Conservation (phyloP, 2,888 invertebrate species). For the Frankliniella fusca region DNA sequence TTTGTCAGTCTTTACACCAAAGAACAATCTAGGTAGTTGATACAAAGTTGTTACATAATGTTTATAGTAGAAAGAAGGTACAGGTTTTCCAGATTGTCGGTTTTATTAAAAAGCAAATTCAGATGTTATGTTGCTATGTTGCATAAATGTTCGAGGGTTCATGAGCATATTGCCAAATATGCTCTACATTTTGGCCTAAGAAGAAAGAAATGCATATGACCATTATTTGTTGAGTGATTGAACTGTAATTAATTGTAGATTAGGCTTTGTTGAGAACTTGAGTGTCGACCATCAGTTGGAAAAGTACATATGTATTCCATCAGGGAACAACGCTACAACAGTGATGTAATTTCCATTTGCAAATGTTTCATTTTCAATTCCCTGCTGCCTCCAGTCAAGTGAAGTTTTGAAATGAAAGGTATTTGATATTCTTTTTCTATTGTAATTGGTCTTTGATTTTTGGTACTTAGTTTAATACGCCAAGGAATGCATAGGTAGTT, state of each 20-base stretch:
- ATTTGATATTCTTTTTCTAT: background rate
- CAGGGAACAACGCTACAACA: no score
- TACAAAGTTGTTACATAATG: background rate
- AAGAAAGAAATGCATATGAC: background rate
- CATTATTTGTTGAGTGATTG: background rate
- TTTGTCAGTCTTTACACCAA: slow-evolving; percentile 23
- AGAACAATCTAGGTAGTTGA: background rate
- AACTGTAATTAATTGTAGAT: background rate
- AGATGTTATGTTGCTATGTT: background rate
- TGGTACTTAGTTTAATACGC: slow-evolving; percentile 7
- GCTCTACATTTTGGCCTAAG: slow-evolving; percentile 9
- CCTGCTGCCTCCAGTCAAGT: background rate
- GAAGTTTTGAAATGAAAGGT: background rate
- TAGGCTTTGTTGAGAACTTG: background rate
- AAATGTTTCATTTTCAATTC: background rate
- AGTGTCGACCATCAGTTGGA: no score
- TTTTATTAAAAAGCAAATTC: background rate
- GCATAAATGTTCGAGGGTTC: background rate
- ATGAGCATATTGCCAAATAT: background rate
- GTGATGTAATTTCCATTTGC: background rate
- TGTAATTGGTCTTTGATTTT: background rate
- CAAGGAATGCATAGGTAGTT: background rate
- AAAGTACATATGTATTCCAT: background rate
- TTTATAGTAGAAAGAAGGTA: background rate
- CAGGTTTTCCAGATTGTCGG: background rate